Conservation (phyloP, 2,113 vertebrate genomes). For the Nesospiza acunhae region DNA sequence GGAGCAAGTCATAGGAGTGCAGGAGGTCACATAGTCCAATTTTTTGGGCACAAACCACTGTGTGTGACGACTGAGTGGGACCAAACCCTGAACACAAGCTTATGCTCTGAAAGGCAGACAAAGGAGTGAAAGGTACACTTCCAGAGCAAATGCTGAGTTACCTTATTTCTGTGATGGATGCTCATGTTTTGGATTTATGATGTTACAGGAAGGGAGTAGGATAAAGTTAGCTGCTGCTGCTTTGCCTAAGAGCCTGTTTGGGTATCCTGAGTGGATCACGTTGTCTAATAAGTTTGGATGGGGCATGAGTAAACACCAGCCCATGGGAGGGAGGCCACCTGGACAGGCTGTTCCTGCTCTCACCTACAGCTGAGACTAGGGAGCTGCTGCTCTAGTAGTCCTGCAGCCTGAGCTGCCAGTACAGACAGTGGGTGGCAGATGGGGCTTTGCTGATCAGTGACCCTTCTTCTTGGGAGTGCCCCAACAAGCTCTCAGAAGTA, state of each 20-base stretch:
- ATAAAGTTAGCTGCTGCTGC: neutral
- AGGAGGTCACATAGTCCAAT: rapidly evolving
- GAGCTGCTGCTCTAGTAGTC: neutral
- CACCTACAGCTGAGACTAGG: neutral
- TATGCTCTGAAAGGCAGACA: neutral
- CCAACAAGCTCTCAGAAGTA: neutral
- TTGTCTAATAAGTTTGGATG: neutral
- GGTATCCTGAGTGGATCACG: neutral
- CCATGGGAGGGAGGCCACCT: neutral
- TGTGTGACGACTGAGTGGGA: neutral
- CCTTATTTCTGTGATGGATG: neutral
- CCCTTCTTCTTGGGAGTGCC: neutral
- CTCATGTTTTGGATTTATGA: neutral
- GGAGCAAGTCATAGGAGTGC: neutral
- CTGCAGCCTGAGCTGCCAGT: neutral
- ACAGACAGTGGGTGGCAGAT: neutral
- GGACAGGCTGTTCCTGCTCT: neutral
- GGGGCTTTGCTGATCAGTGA: neutral
- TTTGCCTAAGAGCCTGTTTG: neutral
- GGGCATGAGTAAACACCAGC: neutral
- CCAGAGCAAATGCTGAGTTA: neutral
- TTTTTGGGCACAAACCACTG: neutral
- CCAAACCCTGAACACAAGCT: neutral
- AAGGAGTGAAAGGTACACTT: neutral
- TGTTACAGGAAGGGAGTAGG: neutral